Base-by-base conservation (phyloP, 2,888 invertebrate genomes). In the Gymnoscelis rufifasciata region DNA sequence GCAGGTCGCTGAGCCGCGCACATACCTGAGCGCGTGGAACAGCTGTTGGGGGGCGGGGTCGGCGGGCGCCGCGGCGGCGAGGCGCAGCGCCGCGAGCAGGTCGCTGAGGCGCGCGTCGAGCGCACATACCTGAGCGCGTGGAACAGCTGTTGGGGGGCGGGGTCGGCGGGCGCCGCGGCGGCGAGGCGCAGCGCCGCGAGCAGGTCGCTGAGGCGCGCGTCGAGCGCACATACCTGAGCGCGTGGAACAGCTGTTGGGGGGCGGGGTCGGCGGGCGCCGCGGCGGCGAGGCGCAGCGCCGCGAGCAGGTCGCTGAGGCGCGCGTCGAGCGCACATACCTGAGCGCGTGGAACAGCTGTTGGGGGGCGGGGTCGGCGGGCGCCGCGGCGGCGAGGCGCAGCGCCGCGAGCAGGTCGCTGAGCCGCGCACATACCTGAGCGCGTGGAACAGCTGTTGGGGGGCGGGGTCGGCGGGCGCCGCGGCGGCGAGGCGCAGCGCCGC, bases 51-150 rank as follows among this genome's bases (percentile, higher is more conserved):
- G 91, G 52, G 92, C 91, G 63, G 92, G 92, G 64, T 93, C 93
- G 58, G 92, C 93, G 58, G 92, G 80, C 65, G 93, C 92, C 74
- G 93, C 91, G 65, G 91, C 91, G 44, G 90, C 91, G 59, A 92
- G 65, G 92, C 26, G 7, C 26, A 26, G 26, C 2, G 26, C 26
- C 5, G 26, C 3, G 26, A 26, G 60, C 43, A 23, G 58, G 91
- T 45, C 91, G 89, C 70, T 92, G 26, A 26, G 26, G 7, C 5
- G 26, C n/a, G n/a, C n/a, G n/a, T n/a, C n/a, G n/a, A n/a, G n/a
- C n/a, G n/a, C n/a, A n/a, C n/a, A n/a, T 26, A 26, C 26, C 26
- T 26, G 26, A 26, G 26, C 8, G 26, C 26, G 26, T 26, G 7
- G 26, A 3, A 19, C 26, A 26, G 26, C 26, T 26, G 26, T 1